Conservation (phyloP, 2,888 invertebrate species). For the Diadegma fenestrale region DNA sequence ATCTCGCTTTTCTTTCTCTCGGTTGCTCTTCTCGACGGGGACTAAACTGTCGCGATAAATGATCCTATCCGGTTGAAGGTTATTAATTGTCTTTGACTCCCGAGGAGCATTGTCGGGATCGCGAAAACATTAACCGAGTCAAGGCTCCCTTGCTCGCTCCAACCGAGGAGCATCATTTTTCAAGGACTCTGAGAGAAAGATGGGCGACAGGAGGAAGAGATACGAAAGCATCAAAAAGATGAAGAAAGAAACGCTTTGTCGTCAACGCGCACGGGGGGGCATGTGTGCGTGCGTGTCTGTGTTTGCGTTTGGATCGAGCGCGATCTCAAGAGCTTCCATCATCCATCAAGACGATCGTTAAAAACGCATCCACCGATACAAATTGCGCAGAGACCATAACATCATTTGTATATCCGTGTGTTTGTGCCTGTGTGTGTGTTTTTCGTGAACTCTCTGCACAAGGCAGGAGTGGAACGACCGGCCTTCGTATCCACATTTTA, state of each 20-base stretch:
- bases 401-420: slow-evolving; percentile 11
- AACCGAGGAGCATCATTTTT: slow-evolving; percentile 83
- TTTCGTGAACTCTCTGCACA: slow-evolving; percentile 16
- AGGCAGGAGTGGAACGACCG: slow-evolving; percentile 56
- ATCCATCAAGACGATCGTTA: slow-evolving; percentile 73
- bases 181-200: slow-evolving; percentile 63
- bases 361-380: slow-evolving; percentile 72
- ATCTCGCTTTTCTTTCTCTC: slow-evolving; percentile 33
- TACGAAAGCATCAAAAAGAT: slow-evolving; percentile 30
- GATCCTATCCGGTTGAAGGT: slow-evolving; percentile 72
- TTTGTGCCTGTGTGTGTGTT: slow-evolving; percentile 8
- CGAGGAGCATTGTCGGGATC: slow-evolving; percentile 80
- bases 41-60: slow-evolving; percentile 85
- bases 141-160: slow-evolving; percentile 78
- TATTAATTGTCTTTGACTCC: slow-evolving; percentile 83
- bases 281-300: slow-evolving; percentile 30
- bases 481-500: slow-evolving; percentile 48
- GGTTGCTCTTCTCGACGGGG: slow-evolving; percentile 73
- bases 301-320: slow-evolving; percentile 64
- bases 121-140: slow-evolving; percentile 82
- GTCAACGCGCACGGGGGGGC: slow-evolving; percentile 6
- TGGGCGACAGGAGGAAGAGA: slow-evolving; percentile 32
- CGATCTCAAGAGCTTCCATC: slow-evolving; percentile 64
- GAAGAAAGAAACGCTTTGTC: slow-evolving; percentile 57
- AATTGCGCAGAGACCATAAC: slow-evolving; percentile 67